Base-by-base conservation (phyloP, 2,888 invertebrate species). In the Mylabris sibirica region DNA sequence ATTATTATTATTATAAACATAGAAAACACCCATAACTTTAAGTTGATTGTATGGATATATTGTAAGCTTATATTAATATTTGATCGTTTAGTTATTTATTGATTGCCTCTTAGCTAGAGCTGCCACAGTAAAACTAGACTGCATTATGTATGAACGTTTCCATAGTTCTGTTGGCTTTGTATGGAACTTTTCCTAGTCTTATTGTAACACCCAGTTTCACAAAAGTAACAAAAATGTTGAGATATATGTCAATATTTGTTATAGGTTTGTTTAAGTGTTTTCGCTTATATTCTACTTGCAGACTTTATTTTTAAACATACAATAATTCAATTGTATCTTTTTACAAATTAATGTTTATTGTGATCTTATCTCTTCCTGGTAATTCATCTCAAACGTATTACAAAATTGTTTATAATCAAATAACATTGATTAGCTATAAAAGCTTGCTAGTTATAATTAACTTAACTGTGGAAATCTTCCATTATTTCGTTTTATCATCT, bases 101-200 rank as follows among this genome's bases (percentile, higher is more conserved):
- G 57, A 57, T 24, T 5, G 2, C 57, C 57, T 2, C 5, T 9
- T 24, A 22, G 57, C 57, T 14, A 57, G 11, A 53, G 9, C 22
- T 22, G 20, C 49, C 20, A 2, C 57, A 57, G 22, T 24, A 57
- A 24, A 57, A 57, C 24, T 57, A 57, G 11, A 3, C 24, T 57
- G 57, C 57, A 57, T 57, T 57, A 57, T 57, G 12, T 14, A 57
- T 57, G 24, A 24, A 57, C 14, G 14, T 57, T 57, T 24, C 24
- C 24, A 24, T 24, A 57, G 57, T 57, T 57, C 24, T 24, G 57
- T 57, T 57, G 57, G 12, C 24, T 57, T 57, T 57, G 24, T 20
- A 14, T 6, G 12, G 4, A 24, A 57, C 24, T 57, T 24, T 24
- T 20, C 20, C 20, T 20, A 20, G 24, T 57, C 57, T 24, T 24